phyloP scores from a whole-genome alignment of 2,888 invertebrate genomes.

The Gymnoscelis rufifasciata region DNA sequence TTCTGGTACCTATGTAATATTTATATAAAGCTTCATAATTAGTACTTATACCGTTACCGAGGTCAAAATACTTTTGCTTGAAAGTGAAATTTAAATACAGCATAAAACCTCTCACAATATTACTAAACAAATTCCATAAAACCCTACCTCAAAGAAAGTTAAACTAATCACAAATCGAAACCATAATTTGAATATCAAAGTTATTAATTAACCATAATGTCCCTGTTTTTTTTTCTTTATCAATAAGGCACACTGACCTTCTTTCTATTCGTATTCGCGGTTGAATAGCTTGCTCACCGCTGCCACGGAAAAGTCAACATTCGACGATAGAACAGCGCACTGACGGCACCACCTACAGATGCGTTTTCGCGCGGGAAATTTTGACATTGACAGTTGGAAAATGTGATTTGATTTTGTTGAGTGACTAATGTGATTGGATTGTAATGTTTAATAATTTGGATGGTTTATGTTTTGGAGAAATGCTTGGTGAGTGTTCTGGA shows the following conservation, averaged over 20 bases:
- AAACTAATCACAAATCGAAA: background rate
- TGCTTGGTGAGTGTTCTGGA: no score
- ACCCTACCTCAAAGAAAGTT: slow-evolving; percentile 1
- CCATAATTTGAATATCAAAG: slow-evolving; percentile 21
- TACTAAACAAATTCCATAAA: background rate
- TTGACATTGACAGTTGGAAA: slow-evolving; percentile 23
- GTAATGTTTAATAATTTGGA: slow-evolving; percentile 16
- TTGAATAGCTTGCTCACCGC: slow-evolving; percentile 22
- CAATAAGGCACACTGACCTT: slow-evolving; percentile 31
- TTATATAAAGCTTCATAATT: no score
- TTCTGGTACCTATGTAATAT: no score
- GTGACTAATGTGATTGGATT: slow-evolving; percentile 26
- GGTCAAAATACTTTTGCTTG: no score
- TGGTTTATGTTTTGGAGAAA: background rate
- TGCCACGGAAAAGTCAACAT: slow-evolving; percentile 25
- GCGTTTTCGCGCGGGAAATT: slow-evolving; percentile 28
- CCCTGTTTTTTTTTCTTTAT: slow-evolving; percentile 21
- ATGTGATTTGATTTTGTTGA: slow-evolving; percentile 24
- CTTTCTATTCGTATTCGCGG: slow-evolving; percentile 21
- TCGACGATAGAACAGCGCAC: slow-evolving; percentile 24
- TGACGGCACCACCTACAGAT: slow-evolving; percentile 20
- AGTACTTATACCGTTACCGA: no score
- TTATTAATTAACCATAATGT: slow-evolving; percentile 18
- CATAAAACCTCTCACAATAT: no score
- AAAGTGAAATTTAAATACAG: no score